A percentile compares a stretch with the other conserved stretches of the same genome.
phyloP scores from a whole-genome alignment of 2,797 vertebrate species.

The Tinamus major region DNA sequence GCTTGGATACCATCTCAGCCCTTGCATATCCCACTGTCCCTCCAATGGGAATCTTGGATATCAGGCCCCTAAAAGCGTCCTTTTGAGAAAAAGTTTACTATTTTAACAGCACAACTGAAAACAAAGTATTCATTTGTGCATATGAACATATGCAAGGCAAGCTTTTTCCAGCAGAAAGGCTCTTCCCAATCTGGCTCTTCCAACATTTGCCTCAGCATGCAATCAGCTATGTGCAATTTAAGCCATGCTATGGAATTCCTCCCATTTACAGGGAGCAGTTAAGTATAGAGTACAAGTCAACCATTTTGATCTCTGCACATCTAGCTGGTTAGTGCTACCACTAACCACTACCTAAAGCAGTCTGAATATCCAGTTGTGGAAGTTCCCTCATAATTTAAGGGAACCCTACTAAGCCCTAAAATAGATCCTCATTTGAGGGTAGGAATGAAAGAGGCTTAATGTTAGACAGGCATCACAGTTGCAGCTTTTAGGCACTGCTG shows the following conservation, averaged over 20 bases:
- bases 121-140: background rate
- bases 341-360: background rate
- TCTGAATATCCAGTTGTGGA: background rate
- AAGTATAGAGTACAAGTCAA: constrained; percentile 57
- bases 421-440: constrained; percentile 3
- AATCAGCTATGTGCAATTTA: constrained; percentile 30
- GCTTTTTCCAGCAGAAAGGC: background rate
- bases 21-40: background rate
- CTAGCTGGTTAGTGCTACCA: constrained; percentile 33
- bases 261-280: constrained; percentile 30
- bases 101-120: background rate
- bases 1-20: background rate
- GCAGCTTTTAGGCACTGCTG: constrained; percentile 16
- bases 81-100: background rate
- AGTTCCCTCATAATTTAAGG: constrained; percentile 20
- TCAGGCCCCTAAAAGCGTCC: background rate
- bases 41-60: background rate
- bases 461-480: background rate
- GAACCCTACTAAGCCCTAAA: constrained; percentile 15
- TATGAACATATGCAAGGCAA: background rate
- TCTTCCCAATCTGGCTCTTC: constrained; percentile 19
- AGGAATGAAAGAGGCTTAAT: constrained; percentile 10
- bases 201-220: constrained; percentile 6
- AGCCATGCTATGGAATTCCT: constrained; percentile 40
- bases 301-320: constrained; percentile 58